These are phyloP conservation scores for Cebus imitator DNA, from an alignment of 2,113 vertebrate genomes.

Conservation along the genomic window DNA sequence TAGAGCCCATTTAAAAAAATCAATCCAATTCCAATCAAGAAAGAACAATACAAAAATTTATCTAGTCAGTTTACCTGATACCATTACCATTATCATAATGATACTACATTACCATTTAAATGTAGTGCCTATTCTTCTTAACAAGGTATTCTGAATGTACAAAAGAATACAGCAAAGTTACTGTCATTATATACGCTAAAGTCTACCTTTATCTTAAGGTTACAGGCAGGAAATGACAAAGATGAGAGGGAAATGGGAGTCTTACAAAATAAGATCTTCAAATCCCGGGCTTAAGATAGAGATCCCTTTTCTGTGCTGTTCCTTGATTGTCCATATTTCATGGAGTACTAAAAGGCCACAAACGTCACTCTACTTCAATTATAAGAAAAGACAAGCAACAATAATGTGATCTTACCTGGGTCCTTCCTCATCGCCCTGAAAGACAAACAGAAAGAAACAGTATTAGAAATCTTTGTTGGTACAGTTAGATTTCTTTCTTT, in stretches of 20 bases:
- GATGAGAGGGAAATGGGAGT: constrained; percentile 41
- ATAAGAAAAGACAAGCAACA: constrained; percentile 56
- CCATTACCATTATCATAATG: constrained; percentile 12
- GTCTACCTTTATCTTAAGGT: constrained; percentile 64
- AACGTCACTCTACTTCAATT: constrained; percentile 54
- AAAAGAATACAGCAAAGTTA: constrained; percentile 53
- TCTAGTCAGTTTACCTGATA: constrained; percentile 44
- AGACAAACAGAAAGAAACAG: constrained; percentile 38
- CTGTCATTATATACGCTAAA: constrained; percentile 40
- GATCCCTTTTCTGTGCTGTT: constrained; percentile 59
- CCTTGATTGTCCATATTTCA: constrained; percentile 45
- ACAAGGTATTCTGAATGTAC: constrained; percentile 25
- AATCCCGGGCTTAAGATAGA: constrained; percentile 57
- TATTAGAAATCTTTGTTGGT: constrained; percentile 41
- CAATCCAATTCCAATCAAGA: constrained; percentile 48
- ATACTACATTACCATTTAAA: neutral
- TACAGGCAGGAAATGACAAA: constrained; percentile 51
- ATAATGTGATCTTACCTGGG: constrained; percentile 60
- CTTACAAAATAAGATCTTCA: constrained; percentile 60
- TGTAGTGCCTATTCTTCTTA: constrained; percentile 29
- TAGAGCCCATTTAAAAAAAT: constrained; percentile 24
- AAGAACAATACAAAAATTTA: constrained; percentile 62
- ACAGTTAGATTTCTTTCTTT: constrained; percentile 28
- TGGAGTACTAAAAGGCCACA: constrained; percentile 45
- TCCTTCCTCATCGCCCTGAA: constrained; percentile 73